Base-by-base conservation (phyloP, 2,797 vertebrate species). In the Sebastes trivittatus region DNA sequence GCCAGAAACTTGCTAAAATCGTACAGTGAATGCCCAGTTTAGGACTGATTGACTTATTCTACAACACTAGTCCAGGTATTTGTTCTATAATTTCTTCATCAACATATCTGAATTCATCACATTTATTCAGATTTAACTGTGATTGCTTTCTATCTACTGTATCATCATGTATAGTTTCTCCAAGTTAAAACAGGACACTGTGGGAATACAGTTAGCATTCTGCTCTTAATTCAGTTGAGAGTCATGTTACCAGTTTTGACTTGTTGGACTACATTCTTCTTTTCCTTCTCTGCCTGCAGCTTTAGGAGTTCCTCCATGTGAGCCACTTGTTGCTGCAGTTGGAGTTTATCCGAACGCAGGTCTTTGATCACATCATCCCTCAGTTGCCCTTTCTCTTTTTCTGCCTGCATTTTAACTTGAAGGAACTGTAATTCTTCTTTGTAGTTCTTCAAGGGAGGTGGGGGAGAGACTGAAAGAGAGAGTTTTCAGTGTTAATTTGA, bases 291-390 rank as follows among this genome's bases (percentile, higher is more conserved):
- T 3, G 18, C 7, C 32, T 75, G 49, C 7, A 72, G 36, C 56
- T 72, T 68, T 0, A 78, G 30, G 13, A 85, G 30, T 25, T 75
- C 55, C 61, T 77, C 67, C 13, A 82, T 2, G 6, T 14, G 22
- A 64, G n/a, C 10, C 63, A 88, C n/a, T 10, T 86, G 49, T 36
- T 77, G 52, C 58, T 69, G 55, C 56, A 83, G 66, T 2, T 75
- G 55, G 11, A 52, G 4, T 72, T 84, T 87, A 68, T 82, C 77
- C 5, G 58, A 65, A 10, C 1, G 36, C 59, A 82, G 66, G 23
- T 82, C 78, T 34, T 75, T 62, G 32, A 86, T 77, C 67, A 77
- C 25, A 16, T 83, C 61, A 7, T 75, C 56, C 66, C 23, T 81
- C 27, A 75, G 6, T 29, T 62, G 23, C 18, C 3, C 78, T 38